These are phyloP conservation scores for Cheilosia pagana DNA, from an alignment of 2,888 invertebrate genomes.

Conservation along the genomic window DNA sequence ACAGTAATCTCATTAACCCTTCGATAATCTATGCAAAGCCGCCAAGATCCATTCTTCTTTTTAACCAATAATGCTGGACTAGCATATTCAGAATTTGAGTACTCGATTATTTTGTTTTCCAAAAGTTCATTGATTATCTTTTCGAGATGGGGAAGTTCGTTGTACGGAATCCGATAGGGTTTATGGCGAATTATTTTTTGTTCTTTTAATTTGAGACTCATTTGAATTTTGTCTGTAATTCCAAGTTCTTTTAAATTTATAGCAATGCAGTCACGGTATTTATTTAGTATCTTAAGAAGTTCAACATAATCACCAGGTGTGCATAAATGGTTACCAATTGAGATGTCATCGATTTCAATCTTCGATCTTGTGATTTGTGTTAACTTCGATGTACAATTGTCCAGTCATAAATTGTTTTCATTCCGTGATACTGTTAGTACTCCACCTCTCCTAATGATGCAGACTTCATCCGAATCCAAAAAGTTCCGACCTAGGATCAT, in stretches of 20 bases:
- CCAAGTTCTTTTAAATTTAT: slow-evolving; percentile 9
- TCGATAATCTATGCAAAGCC: slow-evolving; percentile 14
- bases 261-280: slow-evolving; percentile 15
- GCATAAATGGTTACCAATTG: neutral
- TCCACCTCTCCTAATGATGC: neutral
- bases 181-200: slow-evolving; percentile 3
- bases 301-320: neutral
- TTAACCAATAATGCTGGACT: slow-evolving; percentile 13
- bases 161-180: neutral
- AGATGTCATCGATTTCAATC: neutral
- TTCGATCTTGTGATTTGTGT: neutral
- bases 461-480: neutral
- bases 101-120: slow-evolving; percentile 15
- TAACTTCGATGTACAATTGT: neutral
- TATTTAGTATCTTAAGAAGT: slow-evolving; percentile 1
- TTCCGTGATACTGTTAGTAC: neutral
- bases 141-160: neutral
- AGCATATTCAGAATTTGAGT: slow-evolving; percentile 19
- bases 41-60: slow-evolving; percentile 12
- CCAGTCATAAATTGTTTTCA: neutral
- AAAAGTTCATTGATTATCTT: slow-evolving; percentile 11
- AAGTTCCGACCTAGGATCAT: slow-evolving; percentile 2
- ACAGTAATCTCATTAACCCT: slow-evolving; percentile 16
- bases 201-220: slow-evolving; percentile 16
- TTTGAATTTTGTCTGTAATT: slow-evolving; percentile 1